These are phyloP conservation scores for Laodelphax striatellus DNA, from an alignment of 1,140 invertebrate genomes.

Conservation along the genomic window DNA sequence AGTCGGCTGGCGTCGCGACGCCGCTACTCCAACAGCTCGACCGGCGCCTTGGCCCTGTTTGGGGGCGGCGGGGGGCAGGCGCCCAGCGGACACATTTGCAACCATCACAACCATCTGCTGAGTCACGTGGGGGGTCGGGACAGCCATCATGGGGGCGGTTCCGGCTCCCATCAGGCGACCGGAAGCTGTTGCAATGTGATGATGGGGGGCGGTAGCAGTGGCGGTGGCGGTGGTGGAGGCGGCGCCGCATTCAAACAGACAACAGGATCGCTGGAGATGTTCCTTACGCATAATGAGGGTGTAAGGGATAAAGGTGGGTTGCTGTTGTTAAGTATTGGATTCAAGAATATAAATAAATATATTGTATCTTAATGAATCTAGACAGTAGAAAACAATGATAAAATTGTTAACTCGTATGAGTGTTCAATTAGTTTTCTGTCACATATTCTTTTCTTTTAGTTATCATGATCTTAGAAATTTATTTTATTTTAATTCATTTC, in stretches of 20 bases:
- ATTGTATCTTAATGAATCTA: too few relatives aligned
- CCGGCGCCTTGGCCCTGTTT: neutral
- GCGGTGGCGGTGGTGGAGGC: neutral
- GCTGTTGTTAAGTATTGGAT: too few relatives aligned
- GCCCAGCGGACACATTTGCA: slow-evolving; percentile 3
- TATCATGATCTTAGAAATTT: too few relatives aligned
- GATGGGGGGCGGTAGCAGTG: neutral
- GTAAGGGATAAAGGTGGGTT: slow-evolving; percentile 1
- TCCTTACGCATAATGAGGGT: slow-evolving; percentile 17
- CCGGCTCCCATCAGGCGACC: neutral
- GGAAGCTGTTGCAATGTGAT: neutral
- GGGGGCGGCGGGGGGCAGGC: neutral
- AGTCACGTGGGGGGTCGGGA: neutral
- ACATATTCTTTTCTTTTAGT: too few relatives aligned
- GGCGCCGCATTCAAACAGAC: slow-evolving; percentile 27
- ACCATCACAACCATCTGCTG: neutral
- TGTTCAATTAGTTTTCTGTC: too few relatives aligned
- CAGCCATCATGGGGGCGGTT: neutral
- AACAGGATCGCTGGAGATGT: slow-evolving; percentile 27
- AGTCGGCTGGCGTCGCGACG: slow-evolving; percentile 1
- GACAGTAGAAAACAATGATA: too few relatives aligned
- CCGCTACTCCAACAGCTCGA: slow-evolving; percentile 16
- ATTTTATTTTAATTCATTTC: too few relatives aligned
- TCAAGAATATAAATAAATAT: too few relatives aligned
- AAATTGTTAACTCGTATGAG: too few relatives aligned